Conservation (phyloP, 2,797 vertebrate genomes). For the Poeciliopsis paucimaculata region DNA sequence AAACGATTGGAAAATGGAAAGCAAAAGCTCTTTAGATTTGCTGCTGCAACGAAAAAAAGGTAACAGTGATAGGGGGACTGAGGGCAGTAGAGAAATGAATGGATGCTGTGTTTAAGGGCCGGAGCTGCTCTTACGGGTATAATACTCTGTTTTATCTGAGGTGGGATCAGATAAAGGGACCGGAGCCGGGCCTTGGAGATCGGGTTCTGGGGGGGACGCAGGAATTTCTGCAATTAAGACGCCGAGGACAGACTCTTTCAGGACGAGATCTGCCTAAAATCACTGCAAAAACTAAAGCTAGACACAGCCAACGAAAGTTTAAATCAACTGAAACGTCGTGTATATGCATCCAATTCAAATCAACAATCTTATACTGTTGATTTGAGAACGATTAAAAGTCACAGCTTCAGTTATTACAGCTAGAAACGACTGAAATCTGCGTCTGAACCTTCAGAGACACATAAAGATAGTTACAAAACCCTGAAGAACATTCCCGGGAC, state of each 20-base stretch:
- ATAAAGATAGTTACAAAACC: too few relatives aligned
- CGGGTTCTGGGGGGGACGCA: slow-evolving; percentile 72
- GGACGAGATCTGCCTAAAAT: slow-evolving; percentile 38
- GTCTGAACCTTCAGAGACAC: too few relatives aligned
- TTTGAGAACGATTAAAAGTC: too few relatives aligned
- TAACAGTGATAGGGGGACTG: slow-evolving; percentile 47
- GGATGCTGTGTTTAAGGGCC: slow-evolving; percentile 79
- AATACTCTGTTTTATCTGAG: slow-evolving; percentile 80
- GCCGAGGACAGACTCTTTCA: slow-evolving; percentile 78
- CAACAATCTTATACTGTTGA: too few relatives aligned
- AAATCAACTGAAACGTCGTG: too few relatives aligned
- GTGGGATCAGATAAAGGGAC: slow-evolving; percentile 75
- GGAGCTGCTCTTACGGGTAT: slow-evolving; percentile 74
- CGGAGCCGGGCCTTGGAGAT: slow-evolving; percentile 67
- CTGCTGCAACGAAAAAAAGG: slow-evolving; percentile 48
- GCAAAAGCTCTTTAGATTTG: slow-evolving; percentile 57
- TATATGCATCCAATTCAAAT: too few relatives aligned
- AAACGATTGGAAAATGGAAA: slow-evolving; percentile 47
- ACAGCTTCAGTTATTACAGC: too few relatives aligned
- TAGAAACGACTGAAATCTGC: too few relatives aligned
- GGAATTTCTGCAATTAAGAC: slow-evolving; percentile 81
- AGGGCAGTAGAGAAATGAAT: slow-evolving; percentile 77
- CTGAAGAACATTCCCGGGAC: too few relatives aligned
- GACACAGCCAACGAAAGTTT: too few relatives aligned
- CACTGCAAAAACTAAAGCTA: neutral